Percentiles rank a stretch among this genome's conserved stretches.
Evolutionary conservation across 2,113 vertebrate species (phyloP).

Genomic region (Chitala chitala): DNA sequence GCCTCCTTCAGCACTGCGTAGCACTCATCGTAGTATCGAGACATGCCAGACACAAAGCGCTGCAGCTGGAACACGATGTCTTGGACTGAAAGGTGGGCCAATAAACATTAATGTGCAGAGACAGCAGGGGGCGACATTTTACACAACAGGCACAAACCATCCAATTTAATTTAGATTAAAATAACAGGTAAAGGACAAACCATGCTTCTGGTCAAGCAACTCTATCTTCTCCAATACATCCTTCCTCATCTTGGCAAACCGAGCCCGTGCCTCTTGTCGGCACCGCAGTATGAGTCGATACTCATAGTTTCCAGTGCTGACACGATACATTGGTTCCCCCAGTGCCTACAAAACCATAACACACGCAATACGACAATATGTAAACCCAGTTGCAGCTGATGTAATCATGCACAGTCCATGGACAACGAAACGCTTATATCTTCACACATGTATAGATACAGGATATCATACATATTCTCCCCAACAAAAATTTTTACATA

Average conservation of each 20-base stretch:
- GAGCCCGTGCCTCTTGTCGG: constrained; percentile 87
- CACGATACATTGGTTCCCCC: constrained; percentile 88
- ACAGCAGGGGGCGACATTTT: neutral
- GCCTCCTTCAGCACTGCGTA: constrained; percentile 84
- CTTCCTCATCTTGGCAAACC: constrained; percentile 97
- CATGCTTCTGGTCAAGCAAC: constrained; percentile 95
- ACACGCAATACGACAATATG: constrained; percentile 24
- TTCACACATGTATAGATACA: too few species aligned
- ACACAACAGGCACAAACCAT: too few species aligned
- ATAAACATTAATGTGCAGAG: neutral
- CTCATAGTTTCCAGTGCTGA: constrained; percentile 95
- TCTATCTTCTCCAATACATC: constrained; percentile 97
- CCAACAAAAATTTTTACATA: neutral
- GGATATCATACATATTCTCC: neutral
- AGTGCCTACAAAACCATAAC: constrained; percentile 67
- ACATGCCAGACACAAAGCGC: constrained; percentile 94
- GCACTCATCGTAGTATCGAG: constrained; percentile 90
- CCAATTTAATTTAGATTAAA: neutral
- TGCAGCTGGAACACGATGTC: constrained; percentile 99
- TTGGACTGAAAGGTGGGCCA: constrained; percentile 70
- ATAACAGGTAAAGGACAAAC: constrained; percentile 52
- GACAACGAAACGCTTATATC: too few species aligned
- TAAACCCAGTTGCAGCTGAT: too few species aligned
- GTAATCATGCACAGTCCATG: too few species aligned
- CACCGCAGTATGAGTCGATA: constrained; percentile 91